Evolutionary conservation across 2,797 vertebrate genomes (phyloP), one percentile per base, ranked within the genome.

Genomic region (Salmo trutta): DNA sequence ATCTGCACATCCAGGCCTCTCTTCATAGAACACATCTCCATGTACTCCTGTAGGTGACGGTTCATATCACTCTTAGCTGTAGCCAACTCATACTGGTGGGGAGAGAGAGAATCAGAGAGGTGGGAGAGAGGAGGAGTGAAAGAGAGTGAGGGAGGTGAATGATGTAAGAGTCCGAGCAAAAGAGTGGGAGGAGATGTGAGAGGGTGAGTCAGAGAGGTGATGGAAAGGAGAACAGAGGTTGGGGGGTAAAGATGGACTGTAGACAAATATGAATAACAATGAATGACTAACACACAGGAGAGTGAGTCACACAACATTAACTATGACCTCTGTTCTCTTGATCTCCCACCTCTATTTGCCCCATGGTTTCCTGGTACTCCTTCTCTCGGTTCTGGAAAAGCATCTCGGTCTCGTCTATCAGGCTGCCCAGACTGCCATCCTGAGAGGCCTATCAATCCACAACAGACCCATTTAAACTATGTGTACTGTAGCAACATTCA

Each of bases 21-120:
- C 74, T 98, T 98, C 97, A 98, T 97, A 86, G 96, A 97, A 84
- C 97, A 98, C 96, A 98, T 98, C 84, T 98, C 97, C 97, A 98
- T 98, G 88, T 98, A 98, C 83, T 98, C 97, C 1, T 98, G 97
- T 15, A 98, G 95, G 80, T 98, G 97, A 1, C 97, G 89, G 81
- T 96, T 97, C 97, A 98, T 98, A 92, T 98, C 97, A 0, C 95
- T 97, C 93, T 98, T 98, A 27, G 97, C 97, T 0, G 95, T 98
- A 75, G 96, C 96, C 88, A 98, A 47, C 66, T 98, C 97, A 95
- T 96, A 91, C 97, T 98, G 79, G 75, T 17, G 52, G 51, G 75
- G 29, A 62, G 27, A 16, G 64, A 24, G 24, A 17, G 14, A 59
- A 52, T 47, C n/a, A 73, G 41, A 24, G 64, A 33, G 41, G 53